Percentiles rank a stretch among this genome's conserved stretches.
Conservation (phyloP, 2,113 vertebrate species). For the Gobius niger region DNA sequence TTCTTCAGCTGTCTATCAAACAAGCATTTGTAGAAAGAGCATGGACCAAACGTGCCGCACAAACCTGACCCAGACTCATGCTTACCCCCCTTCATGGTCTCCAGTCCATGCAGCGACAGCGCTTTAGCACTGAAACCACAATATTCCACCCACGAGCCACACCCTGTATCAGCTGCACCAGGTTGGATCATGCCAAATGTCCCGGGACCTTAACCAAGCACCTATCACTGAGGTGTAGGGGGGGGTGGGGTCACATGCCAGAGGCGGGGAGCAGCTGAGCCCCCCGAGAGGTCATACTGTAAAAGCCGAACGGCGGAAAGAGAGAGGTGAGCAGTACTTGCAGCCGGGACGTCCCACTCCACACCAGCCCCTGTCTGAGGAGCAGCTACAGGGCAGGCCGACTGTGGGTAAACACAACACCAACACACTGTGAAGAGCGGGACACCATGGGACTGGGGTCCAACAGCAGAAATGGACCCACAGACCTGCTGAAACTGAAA, state of each 20-base stretch:
- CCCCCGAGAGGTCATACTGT: slow-evolving; percentile 49
- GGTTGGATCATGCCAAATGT: slow-evolving; percentile 46
- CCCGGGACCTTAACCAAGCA: slow-evolving; percentile 42
- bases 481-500: slow-evolving; percentile 9
- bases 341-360: slow-evolving; percentile 70
- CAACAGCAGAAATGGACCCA: slow-evolving; percentile 18
- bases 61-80: slow-evolving; percentile 60
- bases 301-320: slow-evolving; percentile 71
- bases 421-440: slow-evolving; percentile 59
- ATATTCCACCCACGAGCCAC: slow-evolving; percentile 46
- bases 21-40: slow-evolving; percentile 35
- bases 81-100: slow-evolving; percentile 36
- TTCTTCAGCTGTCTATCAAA: background rate
- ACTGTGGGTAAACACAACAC: slow-evolving; percentile 70
- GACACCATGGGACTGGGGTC: slow-evolving; percentile 11
- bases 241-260: slow-evolving; percentile 52
- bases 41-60: slow-evolving; percentile 43
- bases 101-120: slow-evolving; percentile 58
- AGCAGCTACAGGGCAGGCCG: slow-evolving; percentile 65
- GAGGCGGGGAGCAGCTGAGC: slow-evolving; percentile 55
- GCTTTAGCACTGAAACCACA: slow-evolving; percentile 24
- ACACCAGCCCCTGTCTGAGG: slow-evolving; percentile 70
- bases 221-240: slow-evolving; percentile 51
- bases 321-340: slow-evolving; percentile 74
- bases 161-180: slow-evolving; percentile 52